These are phyloP conservation scores for Alethe diademata DNA, from an alignment of 2,113 vertebrate genomes.

Conservation along the genomic window DNA sequence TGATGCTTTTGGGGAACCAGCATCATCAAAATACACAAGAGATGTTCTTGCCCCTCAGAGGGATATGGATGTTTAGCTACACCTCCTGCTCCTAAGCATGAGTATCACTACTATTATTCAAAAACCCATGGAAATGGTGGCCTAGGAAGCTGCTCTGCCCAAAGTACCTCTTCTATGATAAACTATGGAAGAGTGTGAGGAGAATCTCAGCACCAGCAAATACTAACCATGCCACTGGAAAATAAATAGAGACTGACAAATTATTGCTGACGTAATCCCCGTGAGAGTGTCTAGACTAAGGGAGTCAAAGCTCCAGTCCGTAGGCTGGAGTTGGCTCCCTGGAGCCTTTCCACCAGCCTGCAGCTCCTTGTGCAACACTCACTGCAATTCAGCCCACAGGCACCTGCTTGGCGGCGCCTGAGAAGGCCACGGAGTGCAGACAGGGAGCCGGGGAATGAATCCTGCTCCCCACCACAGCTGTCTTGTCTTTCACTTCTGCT, in stretches of 20 bases:
- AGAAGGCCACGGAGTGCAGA: not conserved
- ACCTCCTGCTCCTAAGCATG: not conserved
- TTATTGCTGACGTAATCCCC: conserved; percentile 53
- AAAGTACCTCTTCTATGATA: not conserved
- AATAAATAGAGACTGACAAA: conserved; percentile 63
- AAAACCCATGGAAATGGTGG: not conserved
- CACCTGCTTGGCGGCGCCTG: not conserved
- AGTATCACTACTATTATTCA: not conserved
- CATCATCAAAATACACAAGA: not conserved
- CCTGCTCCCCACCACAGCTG: conserved; percentile 4
- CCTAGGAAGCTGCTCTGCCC: not conserved
- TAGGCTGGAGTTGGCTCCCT: conserved; percentile 55
- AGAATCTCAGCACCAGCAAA: conserved; percentile 35
- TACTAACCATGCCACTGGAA: conserved; percentile 30
- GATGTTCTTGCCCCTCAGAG: not conserved
- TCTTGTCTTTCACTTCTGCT: not conserved
- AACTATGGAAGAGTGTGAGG: not conserved
- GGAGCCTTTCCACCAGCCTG: conserved; percentile 57
- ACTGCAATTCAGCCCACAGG: conserved; percentile 13
- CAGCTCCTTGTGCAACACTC: conserved; percentile 52
- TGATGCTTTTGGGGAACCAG: not conserved
- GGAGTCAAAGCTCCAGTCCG: conserved; percentile 51
- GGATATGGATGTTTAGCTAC: not conserved
- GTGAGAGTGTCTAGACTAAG: conserved; percentile 56
- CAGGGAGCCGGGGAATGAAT: not conserved